Conservation (phyloP, 2,797 vertebrate species). For the Poeciliopsis presidionis region DNA sequence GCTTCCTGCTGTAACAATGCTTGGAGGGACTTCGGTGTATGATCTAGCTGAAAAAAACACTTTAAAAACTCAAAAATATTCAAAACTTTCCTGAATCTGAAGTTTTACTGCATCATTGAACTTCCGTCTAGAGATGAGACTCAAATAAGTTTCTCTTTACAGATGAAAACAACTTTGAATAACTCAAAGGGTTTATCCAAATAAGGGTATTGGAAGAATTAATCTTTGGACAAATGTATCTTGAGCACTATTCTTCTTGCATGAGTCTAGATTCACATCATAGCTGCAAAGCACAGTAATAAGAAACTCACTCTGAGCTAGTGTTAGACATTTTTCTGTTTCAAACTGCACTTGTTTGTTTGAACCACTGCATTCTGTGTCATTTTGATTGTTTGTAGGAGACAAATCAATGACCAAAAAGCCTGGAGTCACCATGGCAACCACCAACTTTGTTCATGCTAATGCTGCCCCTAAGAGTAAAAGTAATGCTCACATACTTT, state of each 20-base stretch:
- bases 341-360: not conserved
- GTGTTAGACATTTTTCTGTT: not conserved
- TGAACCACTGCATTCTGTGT: not conserved
- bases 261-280: not conserved
- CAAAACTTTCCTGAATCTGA: not conserved
- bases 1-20: not conserved
- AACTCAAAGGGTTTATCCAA: not conserved
- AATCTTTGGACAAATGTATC: not conserved
- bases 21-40: not conserved
- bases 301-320: not conserved
- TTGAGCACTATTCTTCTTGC: not conserved
- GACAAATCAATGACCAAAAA: not conserved
- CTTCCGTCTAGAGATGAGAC: not conserved
- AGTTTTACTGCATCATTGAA: not conserved
- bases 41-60: not conserved
- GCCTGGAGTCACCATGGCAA: not conserved
- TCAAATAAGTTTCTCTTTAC: not conserved
- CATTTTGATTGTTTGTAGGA: not conserved
- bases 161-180: not conserved
- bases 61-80: not conserved
- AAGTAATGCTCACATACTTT: not conserved
- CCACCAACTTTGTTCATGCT: not conserved
- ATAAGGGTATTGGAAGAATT: not conserved
- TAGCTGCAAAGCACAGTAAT: not conserved
- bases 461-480: not conserved